Percentiles rank a stretch among this genome's conserved stretches.
Evolutionary conservation across 1,140 invertebrate species (phyloP).

Genomic region (Amphibalanus amphitrite): DNA sequence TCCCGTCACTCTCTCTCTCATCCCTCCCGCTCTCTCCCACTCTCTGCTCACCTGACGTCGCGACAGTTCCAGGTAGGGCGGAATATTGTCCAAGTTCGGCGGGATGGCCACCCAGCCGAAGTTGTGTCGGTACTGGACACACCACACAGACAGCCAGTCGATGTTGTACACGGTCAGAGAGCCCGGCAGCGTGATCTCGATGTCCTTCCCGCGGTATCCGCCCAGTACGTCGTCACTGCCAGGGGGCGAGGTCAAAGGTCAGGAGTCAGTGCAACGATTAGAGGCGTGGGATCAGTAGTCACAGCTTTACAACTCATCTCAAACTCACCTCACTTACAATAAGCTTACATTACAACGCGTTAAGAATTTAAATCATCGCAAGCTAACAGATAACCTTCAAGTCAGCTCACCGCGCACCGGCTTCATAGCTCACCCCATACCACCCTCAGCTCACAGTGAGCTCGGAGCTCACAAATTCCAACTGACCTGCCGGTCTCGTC

Average conservation of each 20-base stretch:
- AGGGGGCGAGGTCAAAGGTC: no score
- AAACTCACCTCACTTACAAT: no score
- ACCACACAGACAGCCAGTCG: conserved; percentile 82
- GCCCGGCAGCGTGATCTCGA: conserved; percentile 63
- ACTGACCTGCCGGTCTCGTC: conserved; percentile 66
- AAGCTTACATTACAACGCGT: no score
- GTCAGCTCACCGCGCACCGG: background rate
- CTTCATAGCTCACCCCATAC: background rate
- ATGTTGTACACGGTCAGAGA: conserved; percentile 76
- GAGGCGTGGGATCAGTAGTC: no score
- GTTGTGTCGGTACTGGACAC: conserved; percentile 64
- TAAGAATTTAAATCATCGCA: no score
- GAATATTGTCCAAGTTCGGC: background rate
- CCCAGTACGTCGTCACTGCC: conserved; percentile 44
- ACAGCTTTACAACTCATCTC: no score
- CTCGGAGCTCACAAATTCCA: conserved; percentile 22
- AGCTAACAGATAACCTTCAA: background rate
- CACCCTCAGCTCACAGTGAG: no score
- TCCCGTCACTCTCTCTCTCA: no score
- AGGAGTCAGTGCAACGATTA: no score
- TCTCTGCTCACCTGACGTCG: no score
- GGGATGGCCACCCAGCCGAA: conserved; percentile 79
- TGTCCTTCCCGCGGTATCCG: conserved; percentile 73
- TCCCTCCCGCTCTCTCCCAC: no score
- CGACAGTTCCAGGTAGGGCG: background rate